Evolutionary conservation across 1,140 invertebrate species (phyloP), one percentile per base, ranked within the genome.

Genomic region (Macrobrachium rosenbergii): DNA sequence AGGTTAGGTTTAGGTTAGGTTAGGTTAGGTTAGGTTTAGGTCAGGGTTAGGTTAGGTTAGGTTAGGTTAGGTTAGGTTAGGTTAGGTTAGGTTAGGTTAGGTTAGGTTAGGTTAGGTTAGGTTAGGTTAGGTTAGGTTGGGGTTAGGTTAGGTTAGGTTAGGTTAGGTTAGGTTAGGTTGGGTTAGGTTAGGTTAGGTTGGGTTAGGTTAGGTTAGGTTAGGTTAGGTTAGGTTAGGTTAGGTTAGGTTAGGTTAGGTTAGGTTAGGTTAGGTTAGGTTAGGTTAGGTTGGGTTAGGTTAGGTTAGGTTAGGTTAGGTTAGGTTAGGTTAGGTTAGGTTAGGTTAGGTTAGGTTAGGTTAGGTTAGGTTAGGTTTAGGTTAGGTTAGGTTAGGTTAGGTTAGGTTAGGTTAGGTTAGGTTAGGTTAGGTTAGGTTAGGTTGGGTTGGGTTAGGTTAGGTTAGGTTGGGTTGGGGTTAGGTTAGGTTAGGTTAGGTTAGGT

Each of bases 381-480:
- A 78, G 76, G 76, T 78, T 78, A 58, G 76, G 76, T 78, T 52
- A 58, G 76, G 76, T 52, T 78, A 58, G 43, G 76, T 78, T 52
- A 58, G 76, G 76, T 78, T 78, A 78, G 43, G 76, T 78, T 78
- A 78, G 76, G 76, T 78, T 78, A 10, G 76, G 76, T 52, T 78
- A 78, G 76, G 76, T 78, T 78, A 58, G 76, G 76, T 78, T 78
- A 58, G 76, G 76, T 78, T 78, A 78, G 76, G 76, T 78, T 78
- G 6, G 76, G 76, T 78, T 78, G 37, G 45, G 76, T 78, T 52
- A 58, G 76, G 28, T 52, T 78, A 58, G 37, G 76, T n/a, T n/a
- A n/a, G n/a, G n/a, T n/a, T n/a, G n/a, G n/a, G n/a, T n/a, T n/a
- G n/a, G n/a, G n/a, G n/a, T 78, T 52, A 58, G 76, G 76, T 78